phyloP scores from a whole-genome alignment of 2,797 vertebrate species.

The Gymnoscopelus microlampas region DNA sequence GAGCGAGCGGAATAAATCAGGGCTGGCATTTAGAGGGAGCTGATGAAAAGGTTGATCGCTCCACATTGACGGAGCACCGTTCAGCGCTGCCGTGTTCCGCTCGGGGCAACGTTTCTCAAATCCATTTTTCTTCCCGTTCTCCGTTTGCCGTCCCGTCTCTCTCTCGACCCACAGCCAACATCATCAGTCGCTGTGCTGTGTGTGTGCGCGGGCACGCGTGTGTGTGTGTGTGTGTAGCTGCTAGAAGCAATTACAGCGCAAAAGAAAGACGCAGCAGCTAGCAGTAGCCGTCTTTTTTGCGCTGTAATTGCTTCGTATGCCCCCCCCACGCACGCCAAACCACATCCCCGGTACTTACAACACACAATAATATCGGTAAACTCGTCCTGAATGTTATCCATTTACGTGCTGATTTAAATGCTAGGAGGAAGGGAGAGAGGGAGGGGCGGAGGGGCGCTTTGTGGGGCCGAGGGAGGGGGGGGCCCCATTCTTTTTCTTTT shows the following conservation, averaged over 20 bases:
- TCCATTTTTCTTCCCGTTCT: constrained; percentile 49
- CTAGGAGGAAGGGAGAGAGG: not conserved
- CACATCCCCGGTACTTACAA: not conserved
- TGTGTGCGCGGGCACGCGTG: not conserved
- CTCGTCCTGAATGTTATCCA: not conserved
- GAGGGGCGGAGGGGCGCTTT: not conserved
- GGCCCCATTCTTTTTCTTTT: not conserved
- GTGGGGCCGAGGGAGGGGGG: not conserved
- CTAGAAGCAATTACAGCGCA: no score
- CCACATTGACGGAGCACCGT: constrained; percentile 73
- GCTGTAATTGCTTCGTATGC: not conserved
- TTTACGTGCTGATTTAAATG: not conserved
- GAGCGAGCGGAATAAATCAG: constrained; percentile 64
- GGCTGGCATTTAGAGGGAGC: constrained; percentile 76
- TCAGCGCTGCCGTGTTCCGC: constrained; percentile 59
- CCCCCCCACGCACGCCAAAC: not conserved
- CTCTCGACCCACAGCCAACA: constrained; percentile 53
- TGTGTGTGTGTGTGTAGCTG: not conserved
- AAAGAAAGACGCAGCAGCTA: no score
- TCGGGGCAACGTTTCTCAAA: constrained; percentile 66
- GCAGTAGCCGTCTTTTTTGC: no score
- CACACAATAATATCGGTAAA: constrained; percentile 2
- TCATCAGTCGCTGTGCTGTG: no score
- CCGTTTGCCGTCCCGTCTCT: not conserved
- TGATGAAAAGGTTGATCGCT: constrained; percentile 79